A percentile compares a stretch with the other conserved stretches of the same genome.
Conservation (phyloP, 2,113 vertebrate genomes). For the Gnathonemus echidnorhynchus region DNA sequence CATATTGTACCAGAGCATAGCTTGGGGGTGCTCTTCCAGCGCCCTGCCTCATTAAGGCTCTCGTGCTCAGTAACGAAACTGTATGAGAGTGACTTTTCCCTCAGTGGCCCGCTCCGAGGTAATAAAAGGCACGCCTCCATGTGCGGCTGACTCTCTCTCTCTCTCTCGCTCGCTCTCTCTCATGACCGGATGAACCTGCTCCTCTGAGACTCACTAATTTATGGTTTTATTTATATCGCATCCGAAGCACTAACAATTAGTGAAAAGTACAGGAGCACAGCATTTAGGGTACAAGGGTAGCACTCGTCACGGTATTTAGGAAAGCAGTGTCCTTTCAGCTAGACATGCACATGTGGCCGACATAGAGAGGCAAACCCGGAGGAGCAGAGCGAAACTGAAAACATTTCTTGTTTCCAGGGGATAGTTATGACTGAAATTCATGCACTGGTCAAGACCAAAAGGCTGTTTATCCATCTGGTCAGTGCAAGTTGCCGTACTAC, state of each 20-base stretch:
- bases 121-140: slow-evolving; percentile 27
- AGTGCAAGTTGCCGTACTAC: neutral
- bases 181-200: neutral
- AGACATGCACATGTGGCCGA: neutral
- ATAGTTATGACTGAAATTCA: neutral
- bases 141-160: neutral
- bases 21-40: slow-evolving; percentile 30
- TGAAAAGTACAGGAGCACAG: neutral
- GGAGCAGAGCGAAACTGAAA: neutral
- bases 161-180: neutral
- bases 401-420: neutral
- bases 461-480: neutral
- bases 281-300: neutral
- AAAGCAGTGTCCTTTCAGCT: neutral
- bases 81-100: slow-evolving; percentile 22
- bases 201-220: neutral
- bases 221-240: neutral
- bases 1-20: neutral
- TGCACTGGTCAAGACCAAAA: neutral
- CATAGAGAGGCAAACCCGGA: neutral
- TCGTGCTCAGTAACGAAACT: slow-evolving; percentile 44
- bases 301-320: neutral
- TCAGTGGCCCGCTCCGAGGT: slow-evolving; percentile 14
- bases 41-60: slow-evolving; percentile 46
- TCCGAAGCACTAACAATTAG: neutral